Percentiles rank a stretch among this genome's conserved stretches.
Evolutionary conservation across 2,113 vertebrate species (phyloP).

Genomic region (Pedionomus torquatus): DNA sequence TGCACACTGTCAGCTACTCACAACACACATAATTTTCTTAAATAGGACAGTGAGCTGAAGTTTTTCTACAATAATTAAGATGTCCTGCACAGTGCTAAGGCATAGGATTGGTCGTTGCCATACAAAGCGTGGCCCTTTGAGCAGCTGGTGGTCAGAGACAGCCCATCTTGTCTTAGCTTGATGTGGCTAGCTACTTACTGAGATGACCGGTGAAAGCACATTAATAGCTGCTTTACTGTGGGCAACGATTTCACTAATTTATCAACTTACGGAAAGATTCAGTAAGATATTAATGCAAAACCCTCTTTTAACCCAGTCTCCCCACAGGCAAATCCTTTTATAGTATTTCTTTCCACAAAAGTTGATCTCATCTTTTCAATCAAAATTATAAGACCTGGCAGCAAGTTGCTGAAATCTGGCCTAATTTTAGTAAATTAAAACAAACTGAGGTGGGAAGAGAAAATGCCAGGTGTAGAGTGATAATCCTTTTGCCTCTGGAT

Average conservation of each 20-base stretch:
- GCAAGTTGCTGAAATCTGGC: neutral
- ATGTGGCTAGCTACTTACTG: neutral
- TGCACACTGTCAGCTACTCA: neutral
- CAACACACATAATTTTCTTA: neutral
- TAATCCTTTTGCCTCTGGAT: neutral
- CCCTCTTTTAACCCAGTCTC: neutral
- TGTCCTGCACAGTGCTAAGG: neutral
- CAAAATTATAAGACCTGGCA: neutral
- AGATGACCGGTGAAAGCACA: neutral
- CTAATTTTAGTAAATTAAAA: neutral
- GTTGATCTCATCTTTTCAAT: neutral
- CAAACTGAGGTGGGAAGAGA: neutral
- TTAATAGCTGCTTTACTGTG: neutral
- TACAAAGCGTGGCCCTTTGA: accelerated
- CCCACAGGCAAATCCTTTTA: neutral
- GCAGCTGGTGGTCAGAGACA: neutral
- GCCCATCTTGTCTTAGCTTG: neutral
- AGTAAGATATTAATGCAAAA: neutral
- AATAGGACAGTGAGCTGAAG: neutral
- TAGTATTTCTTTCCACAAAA: neutral
- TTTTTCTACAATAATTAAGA: neutral
- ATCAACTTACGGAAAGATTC: neutral
- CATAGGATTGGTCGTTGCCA: neutral
- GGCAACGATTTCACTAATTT: neutral
- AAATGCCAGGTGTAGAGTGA: neutral